Evolutionary conservation across 64 coral and sea anemone genomes (phyloP), one percentile per base, ranked within the genome.

Genomic region (Anthopleura sola): DNA sequence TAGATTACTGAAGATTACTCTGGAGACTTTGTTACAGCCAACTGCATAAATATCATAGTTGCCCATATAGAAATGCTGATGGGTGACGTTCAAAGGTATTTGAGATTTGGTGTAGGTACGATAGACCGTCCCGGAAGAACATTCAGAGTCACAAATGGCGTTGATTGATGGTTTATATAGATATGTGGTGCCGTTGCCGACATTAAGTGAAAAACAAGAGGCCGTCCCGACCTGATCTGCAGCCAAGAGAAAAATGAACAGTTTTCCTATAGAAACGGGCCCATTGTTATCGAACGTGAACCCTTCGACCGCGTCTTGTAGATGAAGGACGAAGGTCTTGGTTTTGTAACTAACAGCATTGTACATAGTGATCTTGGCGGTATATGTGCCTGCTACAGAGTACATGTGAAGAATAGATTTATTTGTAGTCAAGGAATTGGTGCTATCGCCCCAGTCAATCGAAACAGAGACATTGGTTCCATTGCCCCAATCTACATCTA

Each of bases 401-500:
- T 86, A 98, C 17, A 71, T 78, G 82, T 98, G 92, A 49, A 87
- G 49, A 14, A 91, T 12, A 46, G 80, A 84, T n/a, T 34, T 44
- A 51, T 91, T 88, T 54, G 47, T 78, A 28, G 66, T 87, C 3
- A 46, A 24, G 1, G 64, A 36, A 21, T 29, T 44, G 12, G 82
- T 76, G 18, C 81, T 48, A 86, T 98, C 89, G 19, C 89, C 92
- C 48, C 90, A 98, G 23, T 93, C 66, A 31, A 60, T 83, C 5
- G 14, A 26, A 44, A 91, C 91, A 1, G 95, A 78, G 15, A 94
- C 92, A 36, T 98, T 98, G 3, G 95, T 98, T 44, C 95, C 95
- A 50, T 94, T 88, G 28, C 31, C 76, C 76, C 76, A 79, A 23
- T 79, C 38, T 0, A 79, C 11, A 6, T 79, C 76, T 7, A 79